A percentile compares a stretch with the other conserved stretches of the same genome.
These are phyloP conservation scores for Megaustenia siamemsis DNA, from an alignment of 2,888 invertebrate species.

Conservation along the genomic window DNA sequence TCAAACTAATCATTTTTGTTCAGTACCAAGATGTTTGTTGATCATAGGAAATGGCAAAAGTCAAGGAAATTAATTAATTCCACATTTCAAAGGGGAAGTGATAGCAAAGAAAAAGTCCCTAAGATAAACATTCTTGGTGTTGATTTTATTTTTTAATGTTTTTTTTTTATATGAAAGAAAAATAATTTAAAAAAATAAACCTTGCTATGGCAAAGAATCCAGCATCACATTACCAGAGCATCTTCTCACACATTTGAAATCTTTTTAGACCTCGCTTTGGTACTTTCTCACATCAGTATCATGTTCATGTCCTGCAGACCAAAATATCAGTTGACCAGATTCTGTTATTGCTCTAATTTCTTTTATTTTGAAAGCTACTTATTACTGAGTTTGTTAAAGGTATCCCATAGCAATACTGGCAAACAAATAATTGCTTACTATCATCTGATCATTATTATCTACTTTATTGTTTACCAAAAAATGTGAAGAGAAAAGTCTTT, in stretches of 20 bases:
- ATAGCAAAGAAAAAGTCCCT: background rate
- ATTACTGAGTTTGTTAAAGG: too few species aligned
- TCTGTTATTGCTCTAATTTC: background rate
- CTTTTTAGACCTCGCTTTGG: slow-evolving; percentile 44
- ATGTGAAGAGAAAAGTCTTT: too few species aligned
- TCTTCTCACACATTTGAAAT: slow-evolving; percentile 42
- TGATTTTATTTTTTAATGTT: background rate
- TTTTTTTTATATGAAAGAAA: background rate
- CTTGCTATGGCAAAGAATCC: slow-evolving; percentile 5
- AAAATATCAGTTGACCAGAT: background rate
- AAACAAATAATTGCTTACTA: too few species aligned
- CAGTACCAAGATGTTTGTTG: background rate
- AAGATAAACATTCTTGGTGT: background rate
- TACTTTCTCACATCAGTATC: slow-evolving; percentile 9
- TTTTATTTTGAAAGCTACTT: too few species aligned
- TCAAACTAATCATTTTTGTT: background rate
- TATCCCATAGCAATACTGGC: too few species aligned
- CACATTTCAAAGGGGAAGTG: too few species aligned
- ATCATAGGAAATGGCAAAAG: background rate
- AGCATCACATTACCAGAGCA: background rate
- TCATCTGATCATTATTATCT: too few species aligned
- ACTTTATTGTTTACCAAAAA: too few species aligned
- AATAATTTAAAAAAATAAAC: background rate
- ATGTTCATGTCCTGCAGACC: background rate
- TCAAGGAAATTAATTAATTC: slow-evolving; percentile 2